Evolutionary conservation across 2,797 vertebrate genomes (phyloP).

Genomic region (Pteropus rufus): DNA sequence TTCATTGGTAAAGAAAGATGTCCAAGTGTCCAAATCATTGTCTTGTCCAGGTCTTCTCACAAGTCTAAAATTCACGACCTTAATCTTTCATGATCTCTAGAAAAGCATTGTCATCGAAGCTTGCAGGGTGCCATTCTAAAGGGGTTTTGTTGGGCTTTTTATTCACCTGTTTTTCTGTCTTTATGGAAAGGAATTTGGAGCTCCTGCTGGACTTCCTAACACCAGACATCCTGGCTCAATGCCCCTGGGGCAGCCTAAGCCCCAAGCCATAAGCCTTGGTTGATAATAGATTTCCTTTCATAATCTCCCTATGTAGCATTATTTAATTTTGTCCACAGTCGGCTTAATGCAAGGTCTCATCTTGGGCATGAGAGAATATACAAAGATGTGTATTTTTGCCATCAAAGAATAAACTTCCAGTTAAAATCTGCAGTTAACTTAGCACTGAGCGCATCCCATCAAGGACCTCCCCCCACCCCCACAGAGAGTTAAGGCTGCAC

Average conservation of each 20-base stretch:
- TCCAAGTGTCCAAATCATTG: not conserved
- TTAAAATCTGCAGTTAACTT: not conserved
- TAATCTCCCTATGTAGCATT: not conserved
- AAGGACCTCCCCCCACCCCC: not conserved
- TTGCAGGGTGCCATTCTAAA: not conserved
- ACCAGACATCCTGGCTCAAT: not conserved
- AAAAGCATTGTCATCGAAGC: not conserved
- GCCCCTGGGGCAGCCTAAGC: not conserved
- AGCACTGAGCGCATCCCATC: not conserved
- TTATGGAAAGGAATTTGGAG: not conserved
- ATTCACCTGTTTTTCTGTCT: conserved; percentile 1
- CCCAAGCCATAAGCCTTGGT: not conserved
- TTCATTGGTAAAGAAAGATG: not conserved
- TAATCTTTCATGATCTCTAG: not conserved
- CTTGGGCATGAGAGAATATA: not conserved
- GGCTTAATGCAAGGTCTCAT: not conserved
- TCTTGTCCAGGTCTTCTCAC: not conserved
- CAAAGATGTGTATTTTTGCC: not conserved
- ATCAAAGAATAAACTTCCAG: not conserved
- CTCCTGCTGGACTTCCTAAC: not conserved
- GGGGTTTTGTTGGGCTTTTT: not conserved
- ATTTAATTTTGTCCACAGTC: not conserved
- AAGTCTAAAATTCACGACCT: not conserved
- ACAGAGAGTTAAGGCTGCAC: not conserved
- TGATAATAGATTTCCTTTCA: conserved; percentile 6